phyloP scores from a whole-genome alignment of 2,888 invertebrate genomes.

The Scrobipalpa costella region DNA sequence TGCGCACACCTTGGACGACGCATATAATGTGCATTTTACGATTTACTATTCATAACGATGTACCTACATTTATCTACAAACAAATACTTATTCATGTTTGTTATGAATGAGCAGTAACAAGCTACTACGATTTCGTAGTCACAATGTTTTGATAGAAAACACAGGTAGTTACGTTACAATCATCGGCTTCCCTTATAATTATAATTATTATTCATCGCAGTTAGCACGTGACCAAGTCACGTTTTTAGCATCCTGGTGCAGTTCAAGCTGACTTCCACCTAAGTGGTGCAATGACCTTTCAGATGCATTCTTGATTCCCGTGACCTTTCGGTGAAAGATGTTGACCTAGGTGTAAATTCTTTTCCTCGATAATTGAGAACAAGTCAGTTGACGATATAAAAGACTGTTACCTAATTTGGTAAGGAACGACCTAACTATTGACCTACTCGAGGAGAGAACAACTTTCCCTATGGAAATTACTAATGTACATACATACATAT shows the following conservation, averaged over 20 bases:
- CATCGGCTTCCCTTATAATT: neutral
- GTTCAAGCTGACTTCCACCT: neutral
- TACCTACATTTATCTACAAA: neutral
- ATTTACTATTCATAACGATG: too few relatives aligned
- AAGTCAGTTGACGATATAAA: neutral
- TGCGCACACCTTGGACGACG: too few relatives aligned
- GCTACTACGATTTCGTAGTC: neutral
- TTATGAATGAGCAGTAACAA: too few relatives aligned
- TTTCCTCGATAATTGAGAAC: neutral
- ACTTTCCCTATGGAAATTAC: too few relatives aligned
- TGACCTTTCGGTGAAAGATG: neutral
- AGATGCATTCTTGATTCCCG: neutral
- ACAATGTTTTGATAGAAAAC: neutral
- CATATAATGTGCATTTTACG: too few relatives aligned
- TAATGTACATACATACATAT: too few relatives aligned
- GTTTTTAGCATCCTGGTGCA: constrained; percentile 3
- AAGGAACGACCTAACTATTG: too few relatives aligned
- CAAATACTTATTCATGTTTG: neutral
- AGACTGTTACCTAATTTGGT: neutral
- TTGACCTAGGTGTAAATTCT: neutral
- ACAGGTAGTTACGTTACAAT: neutral
- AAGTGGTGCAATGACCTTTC: neutral
- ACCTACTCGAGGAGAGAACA: too few relatives aligned
- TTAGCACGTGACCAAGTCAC: constrained; percentile 6
- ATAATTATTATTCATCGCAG: neutral